Conservation (phyloP, 1,140 invertebrate species). For the Psilanteris sp. region DNA sequence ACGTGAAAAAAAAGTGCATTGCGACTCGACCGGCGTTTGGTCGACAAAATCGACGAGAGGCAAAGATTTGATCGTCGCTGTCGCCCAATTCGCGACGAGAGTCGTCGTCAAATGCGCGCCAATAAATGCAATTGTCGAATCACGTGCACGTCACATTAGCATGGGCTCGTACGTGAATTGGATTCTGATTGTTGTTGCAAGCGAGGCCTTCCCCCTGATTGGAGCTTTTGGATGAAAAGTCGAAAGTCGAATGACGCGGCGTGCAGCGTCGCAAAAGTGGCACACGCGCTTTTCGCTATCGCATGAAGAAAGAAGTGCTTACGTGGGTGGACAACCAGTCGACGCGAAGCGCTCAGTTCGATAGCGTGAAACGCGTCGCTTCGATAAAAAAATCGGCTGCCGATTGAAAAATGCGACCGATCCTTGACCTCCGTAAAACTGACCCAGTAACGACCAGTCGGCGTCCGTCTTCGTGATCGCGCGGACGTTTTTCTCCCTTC, state of each 20-base stretch:
- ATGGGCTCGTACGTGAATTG: slow-evolving; percentile 4
- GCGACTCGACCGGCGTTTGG: too few species aligned
- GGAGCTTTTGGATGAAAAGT: slow-evolving; percentile 47
- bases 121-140: slow-evolving; percentile 8
- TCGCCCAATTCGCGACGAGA: too few species aligned
- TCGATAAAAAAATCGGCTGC: slow-evolving; percentile 11
- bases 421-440: slow-evolving; percentile 34
- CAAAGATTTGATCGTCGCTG: too few species aligned
- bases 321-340: slow-evolving; percentile 68
- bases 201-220: slow-evolving; percentile 26
- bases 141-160: neutral
- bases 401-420: slow-evolving; percentile 37
- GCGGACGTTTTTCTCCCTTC: slow-evolving; percentile 15
- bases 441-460: slow-evolving; percentile 34
- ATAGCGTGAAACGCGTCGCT: slow-evolving; percentile 29
- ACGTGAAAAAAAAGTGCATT: too few species aligned
- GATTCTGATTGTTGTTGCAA: slow-evolving; percentile 13
- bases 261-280: slow-evolving; percentile 62
- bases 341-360: slow-evolving; percentile 51
- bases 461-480: slow-evolving; percentile 19
- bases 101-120: too few species aligned
- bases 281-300: slow-evolving; percentile 65
- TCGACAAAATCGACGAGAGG: too few species aligned
- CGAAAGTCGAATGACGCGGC: slow-evolving; percentile 35
- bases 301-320: slow-evolving; percentile 47